phyloP scores from a whole-genome alignment of 2,888 invertebrate species.

The Drosophila leonis region DNA sequence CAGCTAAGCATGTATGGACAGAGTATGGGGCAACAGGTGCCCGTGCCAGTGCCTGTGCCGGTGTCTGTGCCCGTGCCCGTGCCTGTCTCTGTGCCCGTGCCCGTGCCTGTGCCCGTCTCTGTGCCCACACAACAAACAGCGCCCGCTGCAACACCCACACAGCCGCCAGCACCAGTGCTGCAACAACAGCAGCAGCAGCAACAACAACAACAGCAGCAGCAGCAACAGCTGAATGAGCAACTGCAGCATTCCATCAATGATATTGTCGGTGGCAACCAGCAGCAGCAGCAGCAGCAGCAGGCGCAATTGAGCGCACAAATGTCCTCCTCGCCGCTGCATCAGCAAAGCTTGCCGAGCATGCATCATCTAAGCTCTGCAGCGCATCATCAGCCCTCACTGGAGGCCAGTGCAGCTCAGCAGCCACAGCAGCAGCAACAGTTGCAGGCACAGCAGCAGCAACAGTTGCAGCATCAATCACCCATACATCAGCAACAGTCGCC shows the following conservation, averaged over 20 bases:
- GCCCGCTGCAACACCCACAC: conserved; percentile 46
- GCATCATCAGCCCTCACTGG: conserved; percentile 45
- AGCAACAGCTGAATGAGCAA: conserved; percentile 85
- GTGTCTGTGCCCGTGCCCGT: conserved; percentile 6
- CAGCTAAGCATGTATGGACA: conserved; percentile 74
- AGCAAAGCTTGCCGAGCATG: conserved; percentile 77
- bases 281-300: conserved; percentile 87
- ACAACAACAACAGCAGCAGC: conserved; percentile 53
- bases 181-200: conserved; percentile 63
- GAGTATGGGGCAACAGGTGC: conserved; percentile 72
- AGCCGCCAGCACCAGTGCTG: conserved; percentile 70
- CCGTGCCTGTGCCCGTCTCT: conserved; percentile 35
- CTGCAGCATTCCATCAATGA: conserved; percentile 85
- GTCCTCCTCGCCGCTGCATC: conserved; percentile 70
- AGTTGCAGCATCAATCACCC: conserved; percentile 75
- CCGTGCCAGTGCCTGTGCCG: conserved; percentile 17
- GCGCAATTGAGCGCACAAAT: conserved; percentile 84
- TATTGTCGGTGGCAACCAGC: conserved; percentile 85
- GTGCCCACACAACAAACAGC: conserved; percentile 62
- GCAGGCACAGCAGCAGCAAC: conserved; percentile 72
- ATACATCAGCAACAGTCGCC: conserved; percentile 80
- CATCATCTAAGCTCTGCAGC: conserved; percentile 63
- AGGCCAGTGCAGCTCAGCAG: conserved; percentile 43
- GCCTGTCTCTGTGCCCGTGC: conserved; percentile 64
- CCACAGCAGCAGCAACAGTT: conserved; percentile 76